A percentile compares a stretch with the other conserved stretches of the same genome.
phyloP scores from a whole-genome alignment of 2,113 vertebrate species.

The Sander lucioperca region DNA sequence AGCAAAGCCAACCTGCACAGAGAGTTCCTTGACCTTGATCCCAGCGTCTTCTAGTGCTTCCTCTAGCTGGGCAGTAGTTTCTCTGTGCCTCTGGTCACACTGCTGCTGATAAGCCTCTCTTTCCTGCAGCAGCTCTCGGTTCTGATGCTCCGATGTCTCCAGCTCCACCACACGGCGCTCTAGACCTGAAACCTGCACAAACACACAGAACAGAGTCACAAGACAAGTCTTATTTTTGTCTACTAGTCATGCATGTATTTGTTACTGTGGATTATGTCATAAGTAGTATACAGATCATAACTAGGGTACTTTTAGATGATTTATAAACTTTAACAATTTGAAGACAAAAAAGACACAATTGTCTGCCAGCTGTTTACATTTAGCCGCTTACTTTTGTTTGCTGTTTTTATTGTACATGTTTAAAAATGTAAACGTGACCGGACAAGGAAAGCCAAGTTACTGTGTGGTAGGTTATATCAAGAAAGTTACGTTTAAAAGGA shows the following conservation, averaged over 20 bases:
- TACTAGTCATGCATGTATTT: background rate
- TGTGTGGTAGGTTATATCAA: background rate
- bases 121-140: constrained; percentile 69
- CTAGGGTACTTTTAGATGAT: background rate
- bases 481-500: background rate
- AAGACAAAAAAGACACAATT: background rate
- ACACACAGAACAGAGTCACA: background rate
- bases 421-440: background rate
- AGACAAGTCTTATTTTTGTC: background rate
- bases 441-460: background rate
- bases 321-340: background rate
- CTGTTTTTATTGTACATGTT: background rate
- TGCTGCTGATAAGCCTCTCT: constrained; percentile 68
- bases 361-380: background rate
- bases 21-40: constrained; percentile 62
- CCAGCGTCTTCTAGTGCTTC: constrained; percentile 66
- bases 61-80: constrained; percentile 63
- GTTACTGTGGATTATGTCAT: background rate
- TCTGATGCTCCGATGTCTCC: constrained; percentile 68
- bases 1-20: constrained; percentile 65
- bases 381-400: background rate
- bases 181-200: constrained; percentile 79
- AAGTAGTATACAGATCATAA: background rate
- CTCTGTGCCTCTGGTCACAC: constrained; percentile 47
- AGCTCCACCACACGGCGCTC: constrained; percentile 77